phyloP scores from a whole-genome alignment of 2,113 vertebrate species.

The Andinoacara biseriatus region DNA sequence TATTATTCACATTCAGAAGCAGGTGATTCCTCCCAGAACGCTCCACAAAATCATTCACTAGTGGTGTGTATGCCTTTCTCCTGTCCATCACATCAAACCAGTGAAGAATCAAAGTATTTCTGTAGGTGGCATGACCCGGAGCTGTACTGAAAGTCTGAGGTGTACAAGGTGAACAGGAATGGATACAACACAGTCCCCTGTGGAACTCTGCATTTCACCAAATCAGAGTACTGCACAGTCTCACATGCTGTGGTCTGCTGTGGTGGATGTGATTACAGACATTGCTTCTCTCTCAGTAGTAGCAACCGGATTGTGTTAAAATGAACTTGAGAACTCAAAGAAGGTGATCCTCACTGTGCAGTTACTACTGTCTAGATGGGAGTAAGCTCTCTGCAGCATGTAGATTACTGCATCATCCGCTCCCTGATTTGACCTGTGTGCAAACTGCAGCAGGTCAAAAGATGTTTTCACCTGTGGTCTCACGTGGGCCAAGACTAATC shows the following conservation, averaged over 20 bases:
- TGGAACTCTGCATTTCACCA: not conserved
- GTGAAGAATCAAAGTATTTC: not conserved
- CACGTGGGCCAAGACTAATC: not conserved
- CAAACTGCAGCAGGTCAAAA: not conserved
- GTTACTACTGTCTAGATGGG: fast-evolving
- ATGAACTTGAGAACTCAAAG: not conserved
- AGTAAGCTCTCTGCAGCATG: not conserved
- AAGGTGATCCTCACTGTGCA: not conserved
- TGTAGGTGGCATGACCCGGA: not conserved
- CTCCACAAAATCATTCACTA: not conserved
- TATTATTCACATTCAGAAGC: not conserved
- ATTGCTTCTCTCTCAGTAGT: not conserved
- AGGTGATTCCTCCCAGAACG: not conserved
- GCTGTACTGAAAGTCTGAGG: not conserved
- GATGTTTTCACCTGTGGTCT: not conserved
- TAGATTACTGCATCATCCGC: not conserved
- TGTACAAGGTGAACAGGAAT: not conserved
- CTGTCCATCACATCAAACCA: not conserved
- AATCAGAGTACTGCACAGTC: not conserved
- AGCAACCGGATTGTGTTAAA: not conserved
- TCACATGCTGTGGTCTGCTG: not conserved
- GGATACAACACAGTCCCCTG: not conserved
- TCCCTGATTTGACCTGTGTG: fast-evolving
- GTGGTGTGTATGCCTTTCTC: not conserved
- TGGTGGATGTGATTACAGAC: not conserved